These are phyloP conservation scores for Narcine bancroftii DNA, from an alignment of 2,113 vertebrate genomes.

Conservation along the genomic window DNA sequence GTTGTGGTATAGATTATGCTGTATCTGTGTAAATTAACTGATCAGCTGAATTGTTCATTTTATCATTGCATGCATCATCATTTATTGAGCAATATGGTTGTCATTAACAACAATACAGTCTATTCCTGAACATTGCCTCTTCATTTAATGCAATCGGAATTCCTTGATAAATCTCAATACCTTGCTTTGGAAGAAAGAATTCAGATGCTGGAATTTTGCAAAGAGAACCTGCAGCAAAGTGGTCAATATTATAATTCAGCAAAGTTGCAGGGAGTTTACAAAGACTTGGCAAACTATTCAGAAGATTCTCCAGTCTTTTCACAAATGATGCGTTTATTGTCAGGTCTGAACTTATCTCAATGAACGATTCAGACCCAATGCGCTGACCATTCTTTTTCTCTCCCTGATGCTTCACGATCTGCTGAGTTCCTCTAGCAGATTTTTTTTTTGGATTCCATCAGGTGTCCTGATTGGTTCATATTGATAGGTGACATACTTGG, in stretches of 20 bases:
- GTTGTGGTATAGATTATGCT: background rate
- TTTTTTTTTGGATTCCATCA: too few relatives aligned
- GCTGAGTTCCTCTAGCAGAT: too few relatives aligned
- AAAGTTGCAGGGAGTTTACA: background rate
- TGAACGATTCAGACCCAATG: too few relatives aligned
- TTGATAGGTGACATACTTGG: background rate
- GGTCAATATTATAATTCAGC: background rate
- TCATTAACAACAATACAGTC: background rate
- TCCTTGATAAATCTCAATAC: background rate
- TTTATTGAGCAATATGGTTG: background rate
- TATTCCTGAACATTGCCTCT: background rate
- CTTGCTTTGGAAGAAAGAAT: background rate
- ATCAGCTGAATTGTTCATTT: background rate
- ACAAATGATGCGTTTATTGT: background rate
- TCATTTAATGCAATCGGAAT: slow-evolving; percentile 1
- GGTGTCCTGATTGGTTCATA: background rate
- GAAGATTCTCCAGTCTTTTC: background rate
- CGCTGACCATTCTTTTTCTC: too few relatives aligned
- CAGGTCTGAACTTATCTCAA: too few relatives aligned
- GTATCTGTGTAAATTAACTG: background rate
- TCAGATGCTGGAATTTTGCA: background rate
- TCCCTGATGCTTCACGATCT: too few relatives aligned
- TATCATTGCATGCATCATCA: background rate
- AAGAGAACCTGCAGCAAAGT: background rate
- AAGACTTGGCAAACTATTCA: background rate